phyloP scores from a whole-genome alignment of 2,113 vertebrate species.

The Psilopogon haemacephalus region DNA sequence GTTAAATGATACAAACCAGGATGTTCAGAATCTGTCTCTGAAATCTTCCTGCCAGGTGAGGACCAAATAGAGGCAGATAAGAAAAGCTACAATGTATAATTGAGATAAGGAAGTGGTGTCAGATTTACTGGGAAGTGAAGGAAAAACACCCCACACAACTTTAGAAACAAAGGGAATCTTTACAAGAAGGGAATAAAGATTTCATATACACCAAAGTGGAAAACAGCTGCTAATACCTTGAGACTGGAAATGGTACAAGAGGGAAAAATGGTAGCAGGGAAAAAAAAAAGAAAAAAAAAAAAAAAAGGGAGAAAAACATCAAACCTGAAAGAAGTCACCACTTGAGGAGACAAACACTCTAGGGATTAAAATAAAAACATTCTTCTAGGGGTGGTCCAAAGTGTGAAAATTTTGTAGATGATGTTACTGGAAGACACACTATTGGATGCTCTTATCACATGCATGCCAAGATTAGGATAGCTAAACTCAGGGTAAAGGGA shows the following conservation, averaged over 20 bases:
- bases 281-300: background rate
- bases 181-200: background rate
- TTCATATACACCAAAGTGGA: background rate
- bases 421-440: background rate
- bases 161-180: background rate
- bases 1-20: background rate
- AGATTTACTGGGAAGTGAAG: background rate
- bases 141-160: no score
- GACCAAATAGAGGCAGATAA: background rate
- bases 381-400: background rate
- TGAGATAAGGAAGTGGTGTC: background rate
- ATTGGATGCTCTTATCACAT: background rate
- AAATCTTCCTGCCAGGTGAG: background rate
- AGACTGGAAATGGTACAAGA: background rate
- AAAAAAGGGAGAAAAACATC: background rate
- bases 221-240: background rate
- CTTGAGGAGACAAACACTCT: background rate
- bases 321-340: background rate
- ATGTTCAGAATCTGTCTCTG: background rate
- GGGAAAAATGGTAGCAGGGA: fast-evolving
- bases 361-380: background rate
- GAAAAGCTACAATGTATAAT: background rate
- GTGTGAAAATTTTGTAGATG: background rate
- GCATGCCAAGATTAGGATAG: background rate
- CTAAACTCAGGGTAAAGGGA: background rate